phyloP scores from a whole-genome alignment of 1,140 invertebrate genomes.

The Ceratina australensis region DNA sequence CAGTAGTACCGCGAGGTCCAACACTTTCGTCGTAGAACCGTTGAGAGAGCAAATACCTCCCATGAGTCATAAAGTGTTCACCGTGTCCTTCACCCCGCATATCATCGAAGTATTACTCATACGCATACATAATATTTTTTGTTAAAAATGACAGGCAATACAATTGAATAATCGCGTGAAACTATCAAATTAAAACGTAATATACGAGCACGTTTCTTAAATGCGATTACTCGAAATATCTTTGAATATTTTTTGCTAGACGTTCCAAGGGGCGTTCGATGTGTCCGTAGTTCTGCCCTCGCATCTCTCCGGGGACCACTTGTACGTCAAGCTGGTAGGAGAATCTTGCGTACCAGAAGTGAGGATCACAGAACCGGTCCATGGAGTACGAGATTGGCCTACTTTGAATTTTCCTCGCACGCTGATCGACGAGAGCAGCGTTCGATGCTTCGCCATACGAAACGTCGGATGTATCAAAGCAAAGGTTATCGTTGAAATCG shows the following conservation, averaged over 20 bases:
- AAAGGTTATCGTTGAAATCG: conserved; percentile 61
- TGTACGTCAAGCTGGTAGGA: conserved; percentile 64
- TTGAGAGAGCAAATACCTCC: conserved; percentile 54
- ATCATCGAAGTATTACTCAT: conserved; percentile 53
- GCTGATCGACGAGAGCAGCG: conserved; percentile 50
- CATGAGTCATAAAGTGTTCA: conserved; percentile 60
- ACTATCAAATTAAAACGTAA: neutral
- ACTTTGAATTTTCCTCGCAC: conserved; percentile 61
- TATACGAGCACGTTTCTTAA: no score
- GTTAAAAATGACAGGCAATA: no score
- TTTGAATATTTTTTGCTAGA: conserved; percentile 42
- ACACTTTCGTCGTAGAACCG: conserved; percentile 61
- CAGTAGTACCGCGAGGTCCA: conserved; percentile 11
- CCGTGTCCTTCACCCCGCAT: conserved; percentile 63
- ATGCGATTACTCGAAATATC: neutral
- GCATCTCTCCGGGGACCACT: conserved; percentile 47
- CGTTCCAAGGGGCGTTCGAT: conserved; percentile 56
- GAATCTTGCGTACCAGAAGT: conserved; percentile 71
- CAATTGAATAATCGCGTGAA: no score
- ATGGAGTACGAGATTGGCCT: conserved; percentile 21
- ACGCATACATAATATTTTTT: no score
- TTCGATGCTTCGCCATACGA: conserved; percentile 52
- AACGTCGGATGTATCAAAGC: conserved; percentile 66
- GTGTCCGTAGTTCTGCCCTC: conserved; percentile 54
- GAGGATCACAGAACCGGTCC: conserved; percentile 58